Conservation (phyloP, 2,797 vertebrate species). For the Ataeniobius toweri region DNA sequence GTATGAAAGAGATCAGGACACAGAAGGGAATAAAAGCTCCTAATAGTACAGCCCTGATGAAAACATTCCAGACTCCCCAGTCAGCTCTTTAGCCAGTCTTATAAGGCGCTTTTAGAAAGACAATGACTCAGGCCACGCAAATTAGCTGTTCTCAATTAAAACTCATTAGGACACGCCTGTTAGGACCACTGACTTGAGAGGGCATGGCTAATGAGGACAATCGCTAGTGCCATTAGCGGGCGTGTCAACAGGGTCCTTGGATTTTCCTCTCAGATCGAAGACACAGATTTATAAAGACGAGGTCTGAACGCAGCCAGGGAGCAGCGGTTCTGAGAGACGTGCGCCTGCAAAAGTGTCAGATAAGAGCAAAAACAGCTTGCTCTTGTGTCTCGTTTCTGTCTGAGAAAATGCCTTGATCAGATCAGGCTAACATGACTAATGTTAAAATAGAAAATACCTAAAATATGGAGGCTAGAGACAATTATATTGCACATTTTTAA, state of each 20-base stretch:
- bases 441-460: constrained; percentile 57
- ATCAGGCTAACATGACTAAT: constrained; percentile 41
- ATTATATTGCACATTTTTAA: constrained; percentile 8
- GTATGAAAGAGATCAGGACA: constrained; percentile 13
- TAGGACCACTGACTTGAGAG: constrained; percentile 71
- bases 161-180: constrained; percentile 78
- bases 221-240: constrained; percentile 57
- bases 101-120: constrained; percentile 64
- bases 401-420: constrained; percentile 49
- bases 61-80: constrained; percentile 45
- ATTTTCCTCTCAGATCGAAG: constrained; percentile 66
- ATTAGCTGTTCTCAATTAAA: constrained; percentile 75
- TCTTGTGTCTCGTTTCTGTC: constrained; percentile 50
- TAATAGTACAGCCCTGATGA: constrained; percentile 24
- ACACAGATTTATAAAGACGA: constrained; percentile 47
- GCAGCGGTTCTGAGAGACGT: constrained; percentile 40
- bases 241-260: constrained; percentile 57
- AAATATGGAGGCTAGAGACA: constrained; percentile 34
- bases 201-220: constrained; percentile 65
- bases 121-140: constrained; percentile 68
- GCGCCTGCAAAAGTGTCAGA: constrained; percentile 54
- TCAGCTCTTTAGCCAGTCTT: constrained; percentile 65
- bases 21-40: constrained; percentile 23
- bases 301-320: constrained; percentile 45
- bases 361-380: constrained; percentile 51